A percentile compares a stretch with the other conserved stretches of the same genome.
Evolutionary conservation across 2,888 invertebrate genomes (phyloP).

Genomic region (Cylloceria caligata): DNA sequence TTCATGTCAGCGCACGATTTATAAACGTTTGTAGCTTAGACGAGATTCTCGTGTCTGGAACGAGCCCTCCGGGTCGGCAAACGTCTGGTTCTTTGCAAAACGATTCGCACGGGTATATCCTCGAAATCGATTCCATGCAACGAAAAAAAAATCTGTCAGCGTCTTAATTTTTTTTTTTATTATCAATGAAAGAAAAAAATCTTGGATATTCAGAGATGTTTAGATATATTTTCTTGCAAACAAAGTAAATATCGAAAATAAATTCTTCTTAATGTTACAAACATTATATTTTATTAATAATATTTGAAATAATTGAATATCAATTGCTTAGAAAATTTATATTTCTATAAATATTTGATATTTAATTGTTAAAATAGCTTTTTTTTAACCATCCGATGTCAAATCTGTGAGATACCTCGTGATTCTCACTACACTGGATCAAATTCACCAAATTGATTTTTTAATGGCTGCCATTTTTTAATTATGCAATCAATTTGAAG

Average conservation of each 20-base stretch:
- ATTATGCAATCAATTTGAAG: no score
- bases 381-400: no score
- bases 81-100: slow-evolving; percentile 15
- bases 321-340: no score
- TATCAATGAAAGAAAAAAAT: background rate
- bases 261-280: background rate
- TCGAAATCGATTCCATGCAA: slow-evolving; percentile 8
- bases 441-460: no score
- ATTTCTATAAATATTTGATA: no score
- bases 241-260: background rate
- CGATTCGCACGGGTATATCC: background rate
- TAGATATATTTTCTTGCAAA: background rate
- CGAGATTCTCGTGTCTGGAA: slow-evolving; percentile 14
- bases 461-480: no score
- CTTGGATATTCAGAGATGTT: background rate
- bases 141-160: background rate
- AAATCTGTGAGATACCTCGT: no score
- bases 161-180: slow-evolving; percentile 7
- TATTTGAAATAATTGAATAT: background rate
- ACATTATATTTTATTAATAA: background rate
- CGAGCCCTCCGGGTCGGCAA: background rate
- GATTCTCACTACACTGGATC: no score
- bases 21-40: slow-evolving; percentile 17
- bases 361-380: no score
- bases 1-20: slow-evolving; percentile 20